Conservation (phyloP, 1,140 invertebrate genomes). For the Aporrectodea caliginosa region DNA sequence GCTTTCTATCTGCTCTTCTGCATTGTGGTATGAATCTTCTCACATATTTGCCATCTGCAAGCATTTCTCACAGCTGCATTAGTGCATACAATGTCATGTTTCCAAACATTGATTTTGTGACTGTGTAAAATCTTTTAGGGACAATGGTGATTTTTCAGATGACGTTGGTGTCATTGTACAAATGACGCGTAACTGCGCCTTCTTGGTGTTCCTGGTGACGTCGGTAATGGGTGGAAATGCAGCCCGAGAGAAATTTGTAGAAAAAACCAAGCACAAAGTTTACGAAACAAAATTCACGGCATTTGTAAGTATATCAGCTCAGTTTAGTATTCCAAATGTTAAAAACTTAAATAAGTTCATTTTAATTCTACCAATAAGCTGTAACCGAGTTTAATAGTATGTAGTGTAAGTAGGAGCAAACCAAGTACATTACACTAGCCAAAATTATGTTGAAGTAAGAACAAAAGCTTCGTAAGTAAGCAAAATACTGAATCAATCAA, state of each 20-base stretch:
- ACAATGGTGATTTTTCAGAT: background rate
- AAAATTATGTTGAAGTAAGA: too few species aligned
- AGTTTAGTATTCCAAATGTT: too few species aligned
- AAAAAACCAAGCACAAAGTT: background rate
- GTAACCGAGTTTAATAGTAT: too few species aligned
- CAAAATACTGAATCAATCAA: too few species aligned
- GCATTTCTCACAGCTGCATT: background rate
- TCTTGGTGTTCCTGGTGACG: background rate
- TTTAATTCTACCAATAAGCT: too few species aligned
- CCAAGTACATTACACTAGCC: too few species aligned
- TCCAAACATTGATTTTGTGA: background rate
- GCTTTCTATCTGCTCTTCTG: too few species aligned
- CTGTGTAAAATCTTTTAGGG: background rate
- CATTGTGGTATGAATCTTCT: background rate
- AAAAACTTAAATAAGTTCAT: too few species aligned
- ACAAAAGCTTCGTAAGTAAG: too few species aligned
- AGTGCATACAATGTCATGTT: background rate
- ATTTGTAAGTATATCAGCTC: background rate
- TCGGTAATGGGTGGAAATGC: background rate
- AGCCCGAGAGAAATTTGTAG: slow-evolving; percentile 5
- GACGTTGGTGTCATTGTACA: background rate
- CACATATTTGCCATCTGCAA: background rate
- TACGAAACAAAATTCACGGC: slow-evolving; percentile 1
- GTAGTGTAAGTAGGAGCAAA: too few species aligned
- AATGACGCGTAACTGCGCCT: background rate